Evolutionary conservation across 2,797 vertebrate species (phyloP).

Genomic region (Psittacula echo): DNA sequence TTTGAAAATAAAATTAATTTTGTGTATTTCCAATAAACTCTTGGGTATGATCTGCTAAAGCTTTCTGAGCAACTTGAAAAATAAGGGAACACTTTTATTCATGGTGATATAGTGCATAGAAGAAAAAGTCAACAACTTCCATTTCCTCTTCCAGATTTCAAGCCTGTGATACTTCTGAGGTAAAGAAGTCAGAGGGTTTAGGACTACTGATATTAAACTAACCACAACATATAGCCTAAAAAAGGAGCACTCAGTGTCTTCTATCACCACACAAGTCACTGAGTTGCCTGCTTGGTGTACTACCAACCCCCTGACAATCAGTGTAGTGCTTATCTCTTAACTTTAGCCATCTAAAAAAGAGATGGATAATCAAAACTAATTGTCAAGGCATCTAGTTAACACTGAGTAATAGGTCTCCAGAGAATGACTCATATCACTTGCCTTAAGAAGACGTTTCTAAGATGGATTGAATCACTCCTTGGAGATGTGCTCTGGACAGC

Average conservation of each 20-base stretch:
- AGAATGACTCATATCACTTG: background rate
- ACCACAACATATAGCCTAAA: background rate
- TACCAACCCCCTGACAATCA: background rate
- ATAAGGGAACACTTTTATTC: background rate
- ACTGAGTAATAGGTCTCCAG: background rate
- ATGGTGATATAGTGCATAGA: background rate
- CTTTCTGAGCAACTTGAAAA: background rate
- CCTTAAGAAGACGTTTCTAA: background rate
- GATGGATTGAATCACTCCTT: background rate
- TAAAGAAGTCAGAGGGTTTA: background rate
- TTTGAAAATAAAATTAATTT: background rate
- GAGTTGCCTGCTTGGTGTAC: background rate
- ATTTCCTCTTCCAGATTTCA: background rate
- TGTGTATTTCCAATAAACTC: background rate
- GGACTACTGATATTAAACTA: background rate
- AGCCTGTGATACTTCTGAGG: background rate
- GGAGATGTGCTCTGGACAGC: background rate
- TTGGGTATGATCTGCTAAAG: background rate
- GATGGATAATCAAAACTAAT: background rate
- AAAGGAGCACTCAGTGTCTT: background rate
- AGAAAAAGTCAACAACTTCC: background rate
- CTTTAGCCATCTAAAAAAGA: background rate
- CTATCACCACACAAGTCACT: background rate
- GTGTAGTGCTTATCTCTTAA: background rate
- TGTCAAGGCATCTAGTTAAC: conserved; percentile 21